phyloP scores from a whole-genome alignment of 2,113 vertebrate genomes.

The Drymodes brunneopygia region DNA sequence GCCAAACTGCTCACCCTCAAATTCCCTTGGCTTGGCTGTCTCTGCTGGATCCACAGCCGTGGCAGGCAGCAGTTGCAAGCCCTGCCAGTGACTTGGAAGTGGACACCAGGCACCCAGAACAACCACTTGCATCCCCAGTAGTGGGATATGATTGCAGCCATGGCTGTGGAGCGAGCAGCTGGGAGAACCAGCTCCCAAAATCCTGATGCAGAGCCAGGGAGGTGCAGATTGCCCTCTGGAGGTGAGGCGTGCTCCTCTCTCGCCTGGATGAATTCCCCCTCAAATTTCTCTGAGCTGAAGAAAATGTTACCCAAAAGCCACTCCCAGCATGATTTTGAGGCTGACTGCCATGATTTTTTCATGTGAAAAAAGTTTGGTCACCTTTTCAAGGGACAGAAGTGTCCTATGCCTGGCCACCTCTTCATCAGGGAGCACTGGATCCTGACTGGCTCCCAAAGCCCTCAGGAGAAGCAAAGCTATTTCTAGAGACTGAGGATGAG shows the following conservation, averaged over 20 bases:
- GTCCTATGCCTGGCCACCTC: neutral
- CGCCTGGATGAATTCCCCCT: neutral
- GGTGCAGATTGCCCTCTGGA: neutral
- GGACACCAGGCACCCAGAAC: neutral
- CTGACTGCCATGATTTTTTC: neutral
- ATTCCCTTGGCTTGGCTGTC: neutral
- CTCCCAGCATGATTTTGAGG: neutral
- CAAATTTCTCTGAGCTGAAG: neutral
- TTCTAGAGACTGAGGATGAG: neutral
- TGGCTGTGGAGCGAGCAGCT: neutral
- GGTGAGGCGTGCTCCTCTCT: neutral
- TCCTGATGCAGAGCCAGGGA: neutral
- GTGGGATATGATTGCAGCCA: neutral
- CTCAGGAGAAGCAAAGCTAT: neutral
- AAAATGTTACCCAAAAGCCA: neutral
- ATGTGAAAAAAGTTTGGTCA: neutral
- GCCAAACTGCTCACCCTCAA: neutral
- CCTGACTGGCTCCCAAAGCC: too few relatives aligned
- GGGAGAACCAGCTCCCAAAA: neutral
- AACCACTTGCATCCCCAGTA: neutral
- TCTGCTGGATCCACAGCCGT: fast-evolving
- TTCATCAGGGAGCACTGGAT: neutral
- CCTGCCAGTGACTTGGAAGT: neutral
- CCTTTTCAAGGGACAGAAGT: neutral
- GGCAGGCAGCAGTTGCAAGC: neutral